Evolutionary conservation across 2,113 vertebrate species (phyloP).

Genomic region (Merops nubicus): DNA sequence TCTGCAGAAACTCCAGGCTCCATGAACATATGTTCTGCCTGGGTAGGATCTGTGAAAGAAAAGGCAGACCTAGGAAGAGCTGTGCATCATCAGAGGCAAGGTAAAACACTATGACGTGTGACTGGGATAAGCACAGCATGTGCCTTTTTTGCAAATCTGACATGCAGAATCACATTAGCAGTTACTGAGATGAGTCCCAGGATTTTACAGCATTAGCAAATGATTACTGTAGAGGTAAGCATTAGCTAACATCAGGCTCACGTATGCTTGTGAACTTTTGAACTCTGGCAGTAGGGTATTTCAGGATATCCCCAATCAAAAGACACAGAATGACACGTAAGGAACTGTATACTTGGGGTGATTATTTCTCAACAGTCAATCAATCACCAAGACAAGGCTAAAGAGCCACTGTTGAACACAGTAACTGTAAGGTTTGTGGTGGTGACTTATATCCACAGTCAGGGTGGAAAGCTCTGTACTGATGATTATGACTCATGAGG

Average conservation of each 20-base stretch:
- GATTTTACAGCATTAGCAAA: conserved; percentile 3
- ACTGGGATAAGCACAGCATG: neutral
- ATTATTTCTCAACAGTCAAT: neutral
- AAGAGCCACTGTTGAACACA: neutral
- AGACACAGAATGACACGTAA: neutral
- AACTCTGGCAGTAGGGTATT: neutral
- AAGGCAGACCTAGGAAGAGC: neutral
- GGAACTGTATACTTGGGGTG: neutral
- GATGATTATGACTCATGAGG: conserved; percentile 38
- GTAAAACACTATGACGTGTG: neutral
- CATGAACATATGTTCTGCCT: neutral
- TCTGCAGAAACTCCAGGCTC: neutral
- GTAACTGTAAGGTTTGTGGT: neutral
- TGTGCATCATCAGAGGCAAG: neutral
- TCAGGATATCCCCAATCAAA: neutral
- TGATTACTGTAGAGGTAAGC: neutral
- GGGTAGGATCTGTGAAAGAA: neutral
- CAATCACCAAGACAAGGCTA: neutral
- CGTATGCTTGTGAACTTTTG: neutral
- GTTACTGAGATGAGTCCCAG: neutral
- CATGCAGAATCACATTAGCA: neutral
- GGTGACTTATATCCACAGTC: neutral
- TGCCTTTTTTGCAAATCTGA: neutral
- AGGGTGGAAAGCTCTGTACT: neutral
- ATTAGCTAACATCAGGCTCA: neutral